Conservation (phyloP, 2,113 vertebrate genomes). For the Cyphomyrus plagiostoma region DNA sequence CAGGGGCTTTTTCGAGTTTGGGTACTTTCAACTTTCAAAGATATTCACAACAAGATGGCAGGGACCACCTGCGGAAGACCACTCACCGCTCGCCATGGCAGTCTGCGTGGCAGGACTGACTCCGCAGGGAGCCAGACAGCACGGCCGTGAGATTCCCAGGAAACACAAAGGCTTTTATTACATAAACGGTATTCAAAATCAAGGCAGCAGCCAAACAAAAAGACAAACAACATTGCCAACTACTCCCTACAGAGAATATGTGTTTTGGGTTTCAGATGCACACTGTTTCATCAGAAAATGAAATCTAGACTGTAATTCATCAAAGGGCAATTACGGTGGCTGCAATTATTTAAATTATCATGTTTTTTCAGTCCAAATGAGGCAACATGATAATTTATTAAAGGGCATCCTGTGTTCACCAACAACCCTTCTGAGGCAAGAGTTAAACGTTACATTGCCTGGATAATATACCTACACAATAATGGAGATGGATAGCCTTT, state of each 20-base stretch:
- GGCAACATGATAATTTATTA: not conserved
- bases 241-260: not conserved
- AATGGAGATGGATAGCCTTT: not conserved
- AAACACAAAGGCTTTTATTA: not conserved
- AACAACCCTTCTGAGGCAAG: not conserved
- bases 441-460: not conserved
- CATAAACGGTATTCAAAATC: not conserved
- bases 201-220: not conserved
- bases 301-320: not conserved
- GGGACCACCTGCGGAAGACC: not conserved
- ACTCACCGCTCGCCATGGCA: not conserved
- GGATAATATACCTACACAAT: not conserved
- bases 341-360: not conserved
- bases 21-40: not conserved
- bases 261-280: not conserved
- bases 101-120: not conserved
- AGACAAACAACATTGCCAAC: not conserved
- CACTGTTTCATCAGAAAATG: not conserved
- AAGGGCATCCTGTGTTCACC: not conserved
- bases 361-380: not conserved
- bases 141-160: not conserved
- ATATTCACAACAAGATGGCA: not conserved
- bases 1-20: not conserved
- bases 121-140: not conserved
- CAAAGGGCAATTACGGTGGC: not conserved